Percentiles rank a stretch among this genome's conserved stretches.
These are phyloP conservation scores for Heterodera filipjevi DNA, from an alignment of 2,888 invertebrate genomes.

Conservation along the genomic window DNA sequence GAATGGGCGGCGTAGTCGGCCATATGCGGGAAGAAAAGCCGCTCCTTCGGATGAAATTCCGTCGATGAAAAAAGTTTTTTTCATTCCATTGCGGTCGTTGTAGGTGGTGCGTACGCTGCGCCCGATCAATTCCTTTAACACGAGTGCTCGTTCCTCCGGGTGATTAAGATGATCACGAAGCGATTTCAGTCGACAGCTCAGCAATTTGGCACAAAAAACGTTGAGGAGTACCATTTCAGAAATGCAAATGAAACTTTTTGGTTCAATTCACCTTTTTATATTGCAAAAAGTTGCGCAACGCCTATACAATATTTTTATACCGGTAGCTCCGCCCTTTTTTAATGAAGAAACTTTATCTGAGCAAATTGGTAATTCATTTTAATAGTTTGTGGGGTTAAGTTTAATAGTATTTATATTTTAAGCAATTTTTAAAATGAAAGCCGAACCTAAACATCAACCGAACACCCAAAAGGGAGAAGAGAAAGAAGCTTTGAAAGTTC, in stretches of 20 bases:
- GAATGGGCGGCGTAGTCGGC: neutral
- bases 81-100: neutral
- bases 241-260: no score
- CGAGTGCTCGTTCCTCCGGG: neutral
- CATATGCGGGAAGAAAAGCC: neutral
- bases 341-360: no score
- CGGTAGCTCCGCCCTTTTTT: no score
- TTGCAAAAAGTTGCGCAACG: no score
- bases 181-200: neutral
- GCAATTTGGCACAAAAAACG: neutral
- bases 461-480: neutral
- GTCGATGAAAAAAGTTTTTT: conserved; percentile 2
- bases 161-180: conserved; percentile 6
- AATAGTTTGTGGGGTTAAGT: no score
- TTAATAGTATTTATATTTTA: no score
- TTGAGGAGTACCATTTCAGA: neutral
- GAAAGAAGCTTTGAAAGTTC: neutral
- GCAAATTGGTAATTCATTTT: no score
- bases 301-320: no score
- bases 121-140: neutral
- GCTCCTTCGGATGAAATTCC: neutral
- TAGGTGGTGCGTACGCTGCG: neutral
- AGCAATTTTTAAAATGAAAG: no score
- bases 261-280: no score
- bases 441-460: no score